Conservation (phyloP, 2,797 vertebrate genomes). For the Malacoraja senta region DNA sequence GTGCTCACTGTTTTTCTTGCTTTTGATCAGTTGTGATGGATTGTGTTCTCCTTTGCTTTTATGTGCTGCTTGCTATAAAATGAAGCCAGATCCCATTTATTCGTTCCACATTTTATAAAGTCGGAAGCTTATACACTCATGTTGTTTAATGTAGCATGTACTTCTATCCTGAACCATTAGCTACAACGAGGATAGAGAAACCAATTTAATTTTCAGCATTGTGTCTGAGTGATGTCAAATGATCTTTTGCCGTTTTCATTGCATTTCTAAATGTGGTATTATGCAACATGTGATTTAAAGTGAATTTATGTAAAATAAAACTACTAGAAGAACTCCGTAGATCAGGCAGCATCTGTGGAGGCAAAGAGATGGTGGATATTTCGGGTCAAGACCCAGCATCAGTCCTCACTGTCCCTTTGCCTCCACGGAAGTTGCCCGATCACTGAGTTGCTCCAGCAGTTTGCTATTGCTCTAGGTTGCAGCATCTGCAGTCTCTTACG, state of each 20-base stretch:
- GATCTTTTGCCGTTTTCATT: not conserved
- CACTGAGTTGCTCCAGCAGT: too few relatives aligned
- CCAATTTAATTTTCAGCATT: not conserved
- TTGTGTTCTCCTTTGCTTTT: not conserved
- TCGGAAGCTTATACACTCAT: not conserved
- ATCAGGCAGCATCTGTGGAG: too few relatives aligned
- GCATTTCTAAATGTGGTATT: not conserved
- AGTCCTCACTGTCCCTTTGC: too few relatives aligned
- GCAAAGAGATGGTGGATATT: too few relatives aligned
- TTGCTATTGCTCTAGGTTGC: too few relatives aligned
- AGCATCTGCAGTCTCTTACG: too few relatives aligned
- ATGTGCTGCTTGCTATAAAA: not conserved
- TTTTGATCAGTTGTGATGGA: not conserved
- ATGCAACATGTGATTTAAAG: too few relatives aligned
- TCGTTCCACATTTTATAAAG: not conserved
- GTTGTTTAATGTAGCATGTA: not conserved
- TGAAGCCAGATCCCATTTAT: not conserved
- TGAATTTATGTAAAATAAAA: too few relatives aligned
- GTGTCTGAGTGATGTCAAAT: conserved; percentile 18
- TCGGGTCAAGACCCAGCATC: too few relatives aligned
- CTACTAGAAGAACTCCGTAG: too few relatives aligned
- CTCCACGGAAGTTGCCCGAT: too few relatives aligned
- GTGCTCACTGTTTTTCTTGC: not conserved
- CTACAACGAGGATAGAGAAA: not conserved
- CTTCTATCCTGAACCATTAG: not conserved